Evolutionary conservation across 2,888 invertebrate genomes (phyloP).

Genomic region (Ophonus ardosiacus): DNA sequence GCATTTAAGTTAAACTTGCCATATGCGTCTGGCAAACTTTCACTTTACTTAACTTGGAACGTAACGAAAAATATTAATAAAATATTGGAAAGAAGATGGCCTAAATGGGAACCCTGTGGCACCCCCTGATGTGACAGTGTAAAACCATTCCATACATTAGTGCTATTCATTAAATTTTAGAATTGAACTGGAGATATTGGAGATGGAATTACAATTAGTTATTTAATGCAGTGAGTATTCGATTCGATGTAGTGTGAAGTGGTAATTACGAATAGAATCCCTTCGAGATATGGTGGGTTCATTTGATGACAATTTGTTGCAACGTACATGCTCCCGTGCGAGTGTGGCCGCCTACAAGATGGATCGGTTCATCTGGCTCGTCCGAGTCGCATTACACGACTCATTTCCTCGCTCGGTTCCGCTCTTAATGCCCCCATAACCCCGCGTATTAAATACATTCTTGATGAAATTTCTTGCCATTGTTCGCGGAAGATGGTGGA

Average conservation of each 20-base stretch:
- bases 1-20: too few relatives aligned
- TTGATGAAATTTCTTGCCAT: constrained; percentile 63
- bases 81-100: too few relatives aligned
- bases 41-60: too few relatives aligned
- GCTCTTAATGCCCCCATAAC: constrained; percentile 55
- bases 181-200: too few relatives aligned
- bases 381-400: constrained; percentile 59
- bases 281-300: constrained; percentile 40
- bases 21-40: too few relatives aligned
- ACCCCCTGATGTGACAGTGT: too few relatives aligned
- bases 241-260: neutral
- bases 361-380: constrained; percentile 52
- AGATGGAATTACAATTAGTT: too few relatives aligned
- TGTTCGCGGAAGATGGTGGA: constrained; percentile 61
- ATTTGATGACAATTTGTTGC: constrained; percentile 61
- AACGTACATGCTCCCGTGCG: neutral
- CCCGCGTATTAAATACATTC: constrained; percentile 59
- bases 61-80: too few relatives aligned
- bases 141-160: too few relatives aligned
- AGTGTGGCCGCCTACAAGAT: constrained; percentile 26
- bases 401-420: constrained; percentile 53
- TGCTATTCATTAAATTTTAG: too few relatives aligned
- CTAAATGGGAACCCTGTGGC: too few relatives aligned
- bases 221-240: too few relatives aligned
- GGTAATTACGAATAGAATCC: constrained; percentile 3